Percentiles rank a stretch among this genome's conserved stretches.
phyloP scores from a whole-genome alignment of 2,888 invertebrate species.

The Agonum fuliginosum region DNA sequence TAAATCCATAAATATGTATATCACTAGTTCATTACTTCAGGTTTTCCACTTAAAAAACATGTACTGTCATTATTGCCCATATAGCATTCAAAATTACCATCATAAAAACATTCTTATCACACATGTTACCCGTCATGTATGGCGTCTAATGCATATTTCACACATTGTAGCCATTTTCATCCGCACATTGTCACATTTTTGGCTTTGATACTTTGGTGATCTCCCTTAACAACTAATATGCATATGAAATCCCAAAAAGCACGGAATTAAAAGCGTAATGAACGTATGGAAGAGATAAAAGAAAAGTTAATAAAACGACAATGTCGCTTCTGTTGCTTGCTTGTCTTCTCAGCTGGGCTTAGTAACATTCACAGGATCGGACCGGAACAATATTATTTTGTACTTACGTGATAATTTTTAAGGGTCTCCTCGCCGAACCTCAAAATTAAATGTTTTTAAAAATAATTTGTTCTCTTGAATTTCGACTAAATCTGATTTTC shows the following conservation, averaged over 20 bases:
- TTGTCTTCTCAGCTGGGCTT: constrained; percentile 1
- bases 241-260: constrained; percentile 32
- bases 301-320: constrained; percentile 27
- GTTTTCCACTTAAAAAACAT: too few species aligned
- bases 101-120: not conserved
- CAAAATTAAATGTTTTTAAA: too few species aligned
- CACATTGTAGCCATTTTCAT: not conserved
- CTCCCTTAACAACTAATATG: constrained; percentile 19
- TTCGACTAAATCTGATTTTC: too few species aligned
- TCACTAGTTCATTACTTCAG: too few species aligned
- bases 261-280: constrained; percentile 6
- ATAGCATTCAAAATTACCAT: too few species aligned
- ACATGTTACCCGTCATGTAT: not conserved
- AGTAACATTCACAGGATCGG: too few species aligned
- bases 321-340: constrained; percentile 4
- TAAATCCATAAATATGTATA: too few species aligned
- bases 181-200: constrained; percentile 14
- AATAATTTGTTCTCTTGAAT: too few species aligned
- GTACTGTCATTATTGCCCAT: too few species aligned
- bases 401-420: too few species aligned
- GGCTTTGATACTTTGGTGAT: not conserved
- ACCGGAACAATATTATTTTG: too few species aligned
- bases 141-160: not conserved
- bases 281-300: constrained; percentile 33
- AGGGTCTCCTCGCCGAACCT: too few species aligned